A percentile compares a stretch with the other conserved stretches of the same genome.
phyloP scores from a whole-genome alignment of 2,113 vertebrate species.

The Macaca nemestrina region DNA sequence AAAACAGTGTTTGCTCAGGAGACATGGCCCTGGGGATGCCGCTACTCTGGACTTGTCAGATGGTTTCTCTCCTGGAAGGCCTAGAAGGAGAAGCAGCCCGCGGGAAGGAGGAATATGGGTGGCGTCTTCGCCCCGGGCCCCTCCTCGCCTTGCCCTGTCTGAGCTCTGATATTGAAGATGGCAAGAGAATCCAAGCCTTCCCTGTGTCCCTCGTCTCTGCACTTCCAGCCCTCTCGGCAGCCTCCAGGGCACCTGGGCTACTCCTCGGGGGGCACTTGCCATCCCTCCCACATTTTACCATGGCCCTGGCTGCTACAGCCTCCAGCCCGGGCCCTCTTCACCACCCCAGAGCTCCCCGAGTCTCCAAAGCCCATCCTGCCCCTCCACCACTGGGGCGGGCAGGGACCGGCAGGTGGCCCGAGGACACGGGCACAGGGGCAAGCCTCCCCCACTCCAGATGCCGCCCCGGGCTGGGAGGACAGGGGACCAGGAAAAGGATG shows the following conservation, averaged over 20 bases:
- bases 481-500: too few relatives aligned
- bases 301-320: rapidly evolving
- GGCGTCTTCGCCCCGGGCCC: not conserved
- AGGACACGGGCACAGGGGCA: not conserved
- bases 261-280: not conserved
- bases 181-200: too few relatives aligned
- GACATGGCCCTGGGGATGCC: rapidly evolving
- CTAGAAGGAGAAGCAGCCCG: not conserved
- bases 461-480: rapidly evolving
- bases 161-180: rapidly evolving
- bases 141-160: too few relatives aligned
- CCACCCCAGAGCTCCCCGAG: too few relatives aligned
- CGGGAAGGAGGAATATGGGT: not conserved
- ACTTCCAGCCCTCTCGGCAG: not conserved
- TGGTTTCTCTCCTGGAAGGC: not conserved
- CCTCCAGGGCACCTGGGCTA: rapidly evolving
- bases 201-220: not conserved
- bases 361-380: too few relatives aligned
- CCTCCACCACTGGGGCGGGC: rapidly evolving
- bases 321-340: too few relatives aligned
- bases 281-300: not conserved
- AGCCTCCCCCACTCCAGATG: rapidly evolving
- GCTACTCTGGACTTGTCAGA: too few relatives aligned
- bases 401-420: not conserved
- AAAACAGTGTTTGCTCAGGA: not conserved